Evolutionary conservation across 2,797 vertebrate species (phyloP), one percentile per base, ranked within the genome.

Genomic region (Semotilus atromaculatus): DNA sequence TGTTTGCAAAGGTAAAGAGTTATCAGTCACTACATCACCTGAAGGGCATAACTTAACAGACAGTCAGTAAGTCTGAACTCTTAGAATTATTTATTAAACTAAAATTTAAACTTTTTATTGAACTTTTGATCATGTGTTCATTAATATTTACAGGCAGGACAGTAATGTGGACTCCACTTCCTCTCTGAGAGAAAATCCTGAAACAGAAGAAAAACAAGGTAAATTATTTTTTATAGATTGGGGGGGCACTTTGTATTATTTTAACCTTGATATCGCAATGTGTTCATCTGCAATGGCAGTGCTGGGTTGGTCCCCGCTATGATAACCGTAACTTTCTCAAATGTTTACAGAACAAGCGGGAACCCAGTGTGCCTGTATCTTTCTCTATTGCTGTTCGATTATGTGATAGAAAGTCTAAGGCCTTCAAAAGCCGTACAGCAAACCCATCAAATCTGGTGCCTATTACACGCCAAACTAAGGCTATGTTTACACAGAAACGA

Each of bases 201-300:
- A 96, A 88, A 79, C 89, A 2, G 96, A 98, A 88, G 94, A 98
- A 38, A 99, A 97, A 86, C 96, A 95, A 96, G 97, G 98, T 98
- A 94, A 87, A 7, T 8, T 23, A 58, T 18, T 66, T 0, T 19
- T 36, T 5, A 36, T 26, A 14, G 11, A n/a, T 64, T 31, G 31
- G 60, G 14, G 26, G 26, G 16, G 26, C 26, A 64, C 6, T 7
- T 64, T 64, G 14, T 64, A 64, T 18, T 16, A 7, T 31, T 64
- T 64, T 18, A 29, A 3, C 60, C 31, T 34, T 16, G 60, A 7
- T 62, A 62, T 7, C 0, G 6, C 5, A 3, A 26, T 62, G 13
- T 62, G 60, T 2, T 6, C 14, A 64, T 64, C 14, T 62, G 26
- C 13, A 2, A 31, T 31, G 26, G 1, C 13, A 29, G 26, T 62